A percentile compares a stretch with the other conserved stretches of the same genome.
phyloP scores from a whole-genome alignment of 2,888 invertebrate genomes.

The Zelleria hepariella region DNA sequence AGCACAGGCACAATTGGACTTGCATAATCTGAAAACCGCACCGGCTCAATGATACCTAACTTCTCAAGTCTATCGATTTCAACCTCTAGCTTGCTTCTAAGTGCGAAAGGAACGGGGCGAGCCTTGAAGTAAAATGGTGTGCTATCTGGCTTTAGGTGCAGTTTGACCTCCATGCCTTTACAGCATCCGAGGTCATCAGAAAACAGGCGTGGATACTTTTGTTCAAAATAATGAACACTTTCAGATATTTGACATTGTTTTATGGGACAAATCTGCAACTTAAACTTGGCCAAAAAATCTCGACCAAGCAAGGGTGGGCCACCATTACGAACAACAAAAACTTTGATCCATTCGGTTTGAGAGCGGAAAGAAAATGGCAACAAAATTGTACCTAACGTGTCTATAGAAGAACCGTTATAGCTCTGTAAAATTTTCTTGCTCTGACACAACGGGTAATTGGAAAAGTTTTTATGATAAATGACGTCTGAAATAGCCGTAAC shows the following conservation, averaged over 20 bases:
- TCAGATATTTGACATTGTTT: background rate
- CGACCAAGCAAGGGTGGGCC: background rate
- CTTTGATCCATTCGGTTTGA: background rate
- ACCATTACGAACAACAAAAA: background rate
- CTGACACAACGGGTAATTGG: background rate
- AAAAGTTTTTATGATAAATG: too few species aligned
- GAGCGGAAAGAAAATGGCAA: background rate
- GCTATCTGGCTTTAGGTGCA: background rate
- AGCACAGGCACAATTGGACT: background rate
- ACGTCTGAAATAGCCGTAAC: too few species aligned
- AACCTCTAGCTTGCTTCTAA: background rate
- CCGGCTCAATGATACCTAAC: background rate
- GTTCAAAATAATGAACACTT: background rate
- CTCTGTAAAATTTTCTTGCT: background rate
- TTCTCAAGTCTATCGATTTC: background rate
- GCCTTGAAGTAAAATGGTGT: background rate
- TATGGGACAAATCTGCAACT: background rate
- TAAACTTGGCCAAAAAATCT: background rate
- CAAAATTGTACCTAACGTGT: background rate
- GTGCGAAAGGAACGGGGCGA: background rate
- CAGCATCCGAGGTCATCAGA: background rate
- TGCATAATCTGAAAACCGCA: background rate
- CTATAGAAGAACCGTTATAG: background rate
- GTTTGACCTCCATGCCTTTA: background rate
- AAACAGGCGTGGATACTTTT: background rate